Evolutionary conservation across 2,888 invertebrate species (phyloP).

Genomic region (Congeria kusceri): DNA sequence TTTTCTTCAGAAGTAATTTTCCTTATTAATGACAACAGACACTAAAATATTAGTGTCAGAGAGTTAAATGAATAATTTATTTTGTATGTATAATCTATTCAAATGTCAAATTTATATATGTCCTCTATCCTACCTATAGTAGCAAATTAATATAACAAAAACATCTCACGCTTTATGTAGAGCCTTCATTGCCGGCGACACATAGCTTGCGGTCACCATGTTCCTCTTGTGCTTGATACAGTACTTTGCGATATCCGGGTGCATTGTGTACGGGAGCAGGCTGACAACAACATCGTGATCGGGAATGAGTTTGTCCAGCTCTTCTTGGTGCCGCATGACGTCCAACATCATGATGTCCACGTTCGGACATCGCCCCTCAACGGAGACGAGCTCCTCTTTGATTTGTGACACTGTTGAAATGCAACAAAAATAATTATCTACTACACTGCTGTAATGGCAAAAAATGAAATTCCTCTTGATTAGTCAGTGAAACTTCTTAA

Average conservation of each 20-base stretch:
- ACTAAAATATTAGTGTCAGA: too few relatives aligned
- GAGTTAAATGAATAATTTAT: too few relatives aligned
- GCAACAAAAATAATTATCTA: too few relatives aligned
- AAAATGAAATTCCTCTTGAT: too few relatives aligned
- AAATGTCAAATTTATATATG: too few relatives aligned
- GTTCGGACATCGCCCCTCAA: constrained; percentile 90
- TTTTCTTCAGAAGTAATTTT: too few relatives aligned
- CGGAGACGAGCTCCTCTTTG: constrained; percentile 94
- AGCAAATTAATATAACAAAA: background rate
- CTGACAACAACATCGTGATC: constrained; percentile 89
- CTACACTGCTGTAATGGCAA: too few relatives aligned
- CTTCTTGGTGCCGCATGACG: constrained; percentile 90
- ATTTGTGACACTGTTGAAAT: constrained; percentile 89
- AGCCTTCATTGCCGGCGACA: constrained; percentile 92
- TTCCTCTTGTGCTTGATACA: constrained; percentile 95
- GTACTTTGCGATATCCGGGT: constrained; percentile 92
- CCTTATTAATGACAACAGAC: too few relatives aligned
- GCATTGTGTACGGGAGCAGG: constrained; percentile 95
- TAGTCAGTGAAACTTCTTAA: too few relatives aligned
- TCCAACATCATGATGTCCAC: constrained; percentile 93
- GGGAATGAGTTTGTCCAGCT: constrained; percentile 90
- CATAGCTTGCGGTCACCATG: constrained; percentile 98
- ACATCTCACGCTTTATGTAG: constrained; percentile 90
- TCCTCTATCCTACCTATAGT: too few relatives aligned
- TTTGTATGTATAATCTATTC: too few relatives aligned